Base-by-base conservation (phyloP, 2,797 vertebrate species). In the Parambassis ranga region DNA sequence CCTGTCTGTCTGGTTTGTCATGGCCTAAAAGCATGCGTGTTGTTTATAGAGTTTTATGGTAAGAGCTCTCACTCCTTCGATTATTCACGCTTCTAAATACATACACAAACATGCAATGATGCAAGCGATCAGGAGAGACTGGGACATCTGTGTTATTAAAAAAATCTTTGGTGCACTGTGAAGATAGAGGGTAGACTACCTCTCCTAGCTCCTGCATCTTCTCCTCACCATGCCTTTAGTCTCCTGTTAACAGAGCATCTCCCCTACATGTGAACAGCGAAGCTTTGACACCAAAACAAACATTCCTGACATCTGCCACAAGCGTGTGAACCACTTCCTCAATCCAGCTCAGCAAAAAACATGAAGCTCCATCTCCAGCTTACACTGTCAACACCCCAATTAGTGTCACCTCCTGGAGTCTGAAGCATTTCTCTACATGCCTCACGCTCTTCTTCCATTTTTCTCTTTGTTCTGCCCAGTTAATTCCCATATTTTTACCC, bases 321-420 rank as follows among this genome's bases (percentile, higher is more conserved):
- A 56, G 68, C 15, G n/a, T 41, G 67, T 37, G 64, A 75, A 59
- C 65, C 65, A 32, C 71, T 65, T 77, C 62, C 71, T 75, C 83
- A 58, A 79, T 79, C 44, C 71, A 20, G 47, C 43, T 51, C 65
- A 10, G 39, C 49, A 55, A 43, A 50, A 35, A 67, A 67, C 62
- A 73, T 39, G 57, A 60, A 58, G 62, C 83, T 74, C 65, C 36
- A 41, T 59, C 71, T 73, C 63, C 36, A 60, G 59, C 62, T 61
- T 16, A 18, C 28, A 6, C 69, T 15, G 58, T 75, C 81, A 69
- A 59, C 73, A 71, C 60, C 81, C 85, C 87, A 90, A 89, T 91
- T 89, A 91, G 76, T 84, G 79, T 86, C 83, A 82, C 75, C 73
- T 79, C 71, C 71, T 39, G 14, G 10, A 58, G 65, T 74, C 27